Conservation (phyloP, 2,113 vertebrate species). For the Manacus vitellinus region DNA sequence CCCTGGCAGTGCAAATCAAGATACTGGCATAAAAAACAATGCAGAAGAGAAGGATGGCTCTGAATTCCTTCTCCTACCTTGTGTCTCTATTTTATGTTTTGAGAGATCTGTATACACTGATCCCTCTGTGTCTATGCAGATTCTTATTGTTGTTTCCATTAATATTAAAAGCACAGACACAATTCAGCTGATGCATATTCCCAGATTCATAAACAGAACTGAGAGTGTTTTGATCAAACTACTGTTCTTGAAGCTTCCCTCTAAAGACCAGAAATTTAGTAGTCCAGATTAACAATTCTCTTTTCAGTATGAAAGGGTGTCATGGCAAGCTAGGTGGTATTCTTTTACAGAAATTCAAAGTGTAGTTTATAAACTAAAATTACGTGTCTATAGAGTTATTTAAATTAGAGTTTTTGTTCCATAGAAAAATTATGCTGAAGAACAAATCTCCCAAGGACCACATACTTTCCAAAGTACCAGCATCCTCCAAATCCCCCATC, state of each 20-base stretch:
- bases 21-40: neutral
- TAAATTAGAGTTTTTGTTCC: slow-evolving; percentile 8
- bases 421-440: neutral
- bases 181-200: slow-evolving; percentile 12
- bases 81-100: neutral
- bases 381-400: neutral
- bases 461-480: neutral
- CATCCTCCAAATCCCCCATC: slow-evolving; percentile 6
- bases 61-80: neutral
- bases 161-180: slow-evolving; percentile 52
- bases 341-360: slow-evolving; percentile 16
- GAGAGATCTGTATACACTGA: neutral
- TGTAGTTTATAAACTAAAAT: slow-evolving; percentile 27
- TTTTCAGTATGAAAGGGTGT: slow-evolving; percentile 17
- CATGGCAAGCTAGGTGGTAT: neutral
- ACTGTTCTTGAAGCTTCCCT: slow-evolving; percentile 43
- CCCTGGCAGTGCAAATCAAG: neutral
- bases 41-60: neutral
- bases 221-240: slow-evolving; percentile 41
- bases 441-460: slow-evolving; percentile 24
- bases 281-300: slow-evolving; percentile 38
- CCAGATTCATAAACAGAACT: neutral
- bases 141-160: slow-evolving; percentile 17
- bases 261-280: neutral
- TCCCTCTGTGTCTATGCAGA: neutral